phyloP scores from a whole-genome alignment of 64 coral and sea anemone species.

The Dendrophyllia cribrosa region DNA sequence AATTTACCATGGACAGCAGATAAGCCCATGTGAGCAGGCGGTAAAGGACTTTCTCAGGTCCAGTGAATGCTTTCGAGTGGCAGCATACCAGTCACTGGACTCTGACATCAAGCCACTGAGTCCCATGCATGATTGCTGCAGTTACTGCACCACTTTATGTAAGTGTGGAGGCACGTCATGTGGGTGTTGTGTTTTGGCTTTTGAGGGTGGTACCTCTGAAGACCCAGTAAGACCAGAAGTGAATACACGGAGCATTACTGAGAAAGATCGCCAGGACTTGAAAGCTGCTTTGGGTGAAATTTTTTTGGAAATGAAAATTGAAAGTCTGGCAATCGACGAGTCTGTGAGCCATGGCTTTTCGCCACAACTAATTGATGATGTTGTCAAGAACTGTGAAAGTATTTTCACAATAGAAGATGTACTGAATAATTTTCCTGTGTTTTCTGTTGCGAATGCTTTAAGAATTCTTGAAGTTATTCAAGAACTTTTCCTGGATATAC shows the following conservation, averaged over 20 bases:
- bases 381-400: conserved; percentile 18
- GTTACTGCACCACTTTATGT: conserved; percentile 38
- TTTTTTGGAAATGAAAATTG: background rate
- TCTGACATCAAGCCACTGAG: background rate
- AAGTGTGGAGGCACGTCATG: conserved; percentile 26
- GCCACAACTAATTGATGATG: conserved; percentile 49
- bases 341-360: conserved; percentile 56
- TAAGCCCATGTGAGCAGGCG: conserved; percentile 38
- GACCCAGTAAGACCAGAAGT: background rate
- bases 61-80: conserved; percentile 39
- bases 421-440: conserved; percentile 3
- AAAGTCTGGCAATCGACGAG: background rate
- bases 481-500: conserved; percentile 56
- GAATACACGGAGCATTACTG: background rate
- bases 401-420: conserved; percentile 39
- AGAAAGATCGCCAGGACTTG: conserved; percentile 9
- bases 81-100: conserved; percentile 50
- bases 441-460: background rate
- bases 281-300: conserved; percentile 40
- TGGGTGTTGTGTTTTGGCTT: background rate
- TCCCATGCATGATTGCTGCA: conserved; percentile 42
- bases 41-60: conserved; percentile 44
- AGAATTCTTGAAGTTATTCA: conserved; percentile 38
- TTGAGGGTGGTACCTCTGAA: conserved; percentile 9
- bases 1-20: conserved; percentile 43